Evolutionary conservation across 2,888 invertebrate species (phyloP).

Genomic region (Dorcus parallelipipedus): DNA sequence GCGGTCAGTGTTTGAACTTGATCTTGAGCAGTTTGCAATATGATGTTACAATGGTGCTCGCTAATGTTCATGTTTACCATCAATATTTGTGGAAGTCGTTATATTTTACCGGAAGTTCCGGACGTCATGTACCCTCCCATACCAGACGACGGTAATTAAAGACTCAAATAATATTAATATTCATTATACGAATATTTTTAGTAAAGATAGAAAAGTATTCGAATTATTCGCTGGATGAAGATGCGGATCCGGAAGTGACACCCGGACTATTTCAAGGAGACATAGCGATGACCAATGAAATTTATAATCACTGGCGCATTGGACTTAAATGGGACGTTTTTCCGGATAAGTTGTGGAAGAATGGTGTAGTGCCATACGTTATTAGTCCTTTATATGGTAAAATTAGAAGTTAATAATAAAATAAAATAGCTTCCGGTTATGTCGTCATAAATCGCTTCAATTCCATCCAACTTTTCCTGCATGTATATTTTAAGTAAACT

Average conservation of each 20-base stretch:
- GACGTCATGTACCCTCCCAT: conserved; percentile 49
- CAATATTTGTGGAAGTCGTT: conserved; percentile 22
- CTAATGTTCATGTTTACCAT: conserved; percentile 5
- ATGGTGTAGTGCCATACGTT: conserved; percentile 62
- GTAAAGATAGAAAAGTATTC: neutral
- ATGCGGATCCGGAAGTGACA: conserved; percentile 61
- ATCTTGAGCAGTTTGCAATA: conserved; percentile 13
- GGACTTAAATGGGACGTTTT: conserved; percentile 64
- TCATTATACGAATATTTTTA: conserved; percentile 13
- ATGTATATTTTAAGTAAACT: neutral
- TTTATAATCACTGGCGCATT: conserved; percentile 59
- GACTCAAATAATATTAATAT: no score
- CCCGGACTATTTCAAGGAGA: conserved; percentile 68
- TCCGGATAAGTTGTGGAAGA: conserved; percentile 63
- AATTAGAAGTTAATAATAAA: no score
- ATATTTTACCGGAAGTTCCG: conserved; percentile 46
- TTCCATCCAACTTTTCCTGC: no score
- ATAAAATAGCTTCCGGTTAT: no score
- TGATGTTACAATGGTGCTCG: conserved; percentile 3
- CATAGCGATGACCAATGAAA: conserved; percentile 62
- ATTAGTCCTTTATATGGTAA: conserved; percentile 62
- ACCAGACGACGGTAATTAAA: conserved; percentile 47
- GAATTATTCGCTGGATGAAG: conserved; percentile 10
- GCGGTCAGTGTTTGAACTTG: conserved; percentile 6
- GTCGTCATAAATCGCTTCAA: no score